Percentiles rank a stretch among this genome's conserved stretches.
phyloP scores from a whole-genome alignment of 2,113 vertebrate species.

The Willisornis vidua region DNA sequence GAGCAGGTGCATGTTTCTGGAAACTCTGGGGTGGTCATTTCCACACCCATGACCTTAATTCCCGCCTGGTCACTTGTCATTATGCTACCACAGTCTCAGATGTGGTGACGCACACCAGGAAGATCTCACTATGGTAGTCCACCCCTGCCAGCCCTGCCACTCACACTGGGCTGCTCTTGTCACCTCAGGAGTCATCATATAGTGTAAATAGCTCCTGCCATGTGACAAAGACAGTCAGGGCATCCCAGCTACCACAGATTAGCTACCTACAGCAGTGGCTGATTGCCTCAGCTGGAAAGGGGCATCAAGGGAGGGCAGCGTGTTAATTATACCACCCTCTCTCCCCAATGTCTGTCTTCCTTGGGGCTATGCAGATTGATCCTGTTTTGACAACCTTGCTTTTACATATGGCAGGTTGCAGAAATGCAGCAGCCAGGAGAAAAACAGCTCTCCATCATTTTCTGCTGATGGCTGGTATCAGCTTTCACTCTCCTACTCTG shows the following conservation, averaged over 20 bases:
- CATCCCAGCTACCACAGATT: neutral
- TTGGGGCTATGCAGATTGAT: neutral
- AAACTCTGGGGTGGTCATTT: neutral
- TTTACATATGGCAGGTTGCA: neutral
- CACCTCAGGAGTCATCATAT: neutral
- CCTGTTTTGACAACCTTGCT: neutral
- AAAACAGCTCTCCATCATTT: neutral
- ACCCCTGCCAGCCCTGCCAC: neutral
- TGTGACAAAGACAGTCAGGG: fast-evolving
- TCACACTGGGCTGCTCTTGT: neutral
- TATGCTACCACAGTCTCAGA: neutral
- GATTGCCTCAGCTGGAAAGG: neutral
- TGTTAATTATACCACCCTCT: neutral
- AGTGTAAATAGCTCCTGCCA: neutral
- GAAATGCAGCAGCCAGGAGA: neutral
- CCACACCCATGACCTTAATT: neutral
- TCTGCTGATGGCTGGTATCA: neutral
- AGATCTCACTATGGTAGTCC: neutral
- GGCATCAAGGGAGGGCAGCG: neutral
- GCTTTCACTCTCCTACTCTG: neutral
- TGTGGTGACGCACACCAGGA: neutral
- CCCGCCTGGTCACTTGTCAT: neutral
- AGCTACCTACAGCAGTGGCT: neutral
- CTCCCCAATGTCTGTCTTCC: neutral
- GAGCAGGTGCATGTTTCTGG: neutral